Percentiles rank a stretch among this genome's conserved stretches.
Evolutionary conservation across 2,113 vertebrate species (phyloP).

Genomic region (Ictalurus punctatus): DNA sequence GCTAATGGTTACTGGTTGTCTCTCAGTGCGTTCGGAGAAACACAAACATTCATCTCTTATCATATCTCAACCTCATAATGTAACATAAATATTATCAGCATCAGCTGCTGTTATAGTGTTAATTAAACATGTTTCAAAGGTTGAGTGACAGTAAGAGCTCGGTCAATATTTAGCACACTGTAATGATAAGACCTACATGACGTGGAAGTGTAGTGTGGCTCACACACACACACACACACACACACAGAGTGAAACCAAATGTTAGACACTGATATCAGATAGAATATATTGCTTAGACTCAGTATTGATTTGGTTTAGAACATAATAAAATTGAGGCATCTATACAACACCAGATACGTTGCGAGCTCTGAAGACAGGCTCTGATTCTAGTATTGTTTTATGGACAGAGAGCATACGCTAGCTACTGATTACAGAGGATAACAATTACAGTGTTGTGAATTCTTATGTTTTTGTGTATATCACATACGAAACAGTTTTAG

Average conservation of each 20-base stretch:
- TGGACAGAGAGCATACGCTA: not conserved
- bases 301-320: not conserved
- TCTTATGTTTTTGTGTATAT: too few species aligned
- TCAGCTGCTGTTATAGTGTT: not conserved
- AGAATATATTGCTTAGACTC: not conserved
- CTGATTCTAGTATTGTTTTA: too few species aligned
- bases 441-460: too few species aligned
- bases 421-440: not conserved
- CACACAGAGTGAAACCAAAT: not conserved
- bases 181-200: conserved; percentile 20
- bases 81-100: not conserved
- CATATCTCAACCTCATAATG: not conserved
- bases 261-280: not conserved
- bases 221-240: not conserved
- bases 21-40: not conserved
- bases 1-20: not conserved
- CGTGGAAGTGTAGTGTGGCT: not conserved
- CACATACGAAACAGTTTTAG: too few species aligned
- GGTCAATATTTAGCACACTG: conserved; percentile 42
- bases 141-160: conserved; percentile 35
- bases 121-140: conserved; percentile 48
- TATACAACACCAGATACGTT: not conserved
- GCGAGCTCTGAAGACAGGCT: not conserved
- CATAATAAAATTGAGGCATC: not conserved
- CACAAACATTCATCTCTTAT: not conserved